phyloP scores from a whole-genome alignment of 2,888 invertebrate genomes.

The Dexiosoma caninum region DNA sequence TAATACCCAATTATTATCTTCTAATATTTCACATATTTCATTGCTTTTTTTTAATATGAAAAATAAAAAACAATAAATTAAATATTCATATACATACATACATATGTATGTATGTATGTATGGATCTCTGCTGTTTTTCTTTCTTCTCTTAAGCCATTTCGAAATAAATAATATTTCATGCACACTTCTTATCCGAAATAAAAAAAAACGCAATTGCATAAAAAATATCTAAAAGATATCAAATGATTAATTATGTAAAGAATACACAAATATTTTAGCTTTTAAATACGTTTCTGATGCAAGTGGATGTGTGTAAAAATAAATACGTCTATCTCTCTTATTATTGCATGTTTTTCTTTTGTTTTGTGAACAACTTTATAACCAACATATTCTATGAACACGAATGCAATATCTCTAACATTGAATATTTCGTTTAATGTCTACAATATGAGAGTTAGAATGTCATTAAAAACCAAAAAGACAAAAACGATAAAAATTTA shows the following conservation, averaged over 20 bases:
- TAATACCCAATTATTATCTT: no score
- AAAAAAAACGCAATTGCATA: not conserved
- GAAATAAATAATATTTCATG: slow-evolving; percentile 56
- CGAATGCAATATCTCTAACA: slow-evolving; percentile 13
- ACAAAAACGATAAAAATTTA: slow-evolving; percentile 60
- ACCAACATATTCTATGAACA: slow-evolving; percentile 10
- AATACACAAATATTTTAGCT: slow-evolving; percentile 12
- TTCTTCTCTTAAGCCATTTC: slow-evolving; percentile 43
- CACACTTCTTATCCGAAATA: not conserved
- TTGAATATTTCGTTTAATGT: slow-evolving; percentile 37
- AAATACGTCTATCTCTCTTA: slow-evolving; percentile 15
- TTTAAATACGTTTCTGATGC: slow-evolving; percentile 10
- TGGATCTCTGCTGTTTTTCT: no score
- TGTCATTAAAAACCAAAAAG: slow-evolving; percentile 54
- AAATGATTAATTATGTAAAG: slow-evolving; percentile 60
- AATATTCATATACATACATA: no score
- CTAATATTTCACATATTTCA: no score
- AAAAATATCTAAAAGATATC: slow-evolving; percentile 52
- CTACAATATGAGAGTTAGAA: slow-evolving; percentile 52
- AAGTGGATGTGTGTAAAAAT: slow-evolving; percentile 9
- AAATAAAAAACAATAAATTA: no score
- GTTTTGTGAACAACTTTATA: slow-evolving; percentile 43
- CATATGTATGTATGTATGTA: not conserved
- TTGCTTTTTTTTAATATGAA: no score
- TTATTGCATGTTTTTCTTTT: no score